These are phyloP conservation scores for Philopotamus ludificatus DNA, from an alignment of 1,140 invertebrate species.

Conservation along the genomic window DNA sequence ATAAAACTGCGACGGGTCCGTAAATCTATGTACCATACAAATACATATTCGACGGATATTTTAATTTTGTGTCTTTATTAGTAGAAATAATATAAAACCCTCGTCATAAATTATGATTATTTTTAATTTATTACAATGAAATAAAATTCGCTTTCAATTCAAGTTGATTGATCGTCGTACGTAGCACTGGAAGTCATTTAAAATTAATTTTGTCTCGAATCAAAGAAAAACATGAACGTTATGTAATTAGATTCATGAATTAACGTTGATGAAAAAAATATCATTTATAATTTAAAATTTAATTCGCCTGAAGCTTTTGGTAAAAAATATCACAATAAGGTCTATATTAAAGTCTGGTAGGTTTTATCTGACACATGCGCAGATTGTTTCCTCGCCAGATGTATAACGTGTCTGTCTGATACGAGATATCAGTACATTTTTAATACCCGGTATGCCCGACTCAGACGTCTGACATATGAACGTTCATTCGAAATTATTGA, in stretches of 20 bases:
- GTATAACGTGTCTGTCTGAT: constrained; percentile 18
- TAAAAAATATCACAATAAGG: too few species aligned
- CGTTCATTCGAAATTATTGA: neutral
- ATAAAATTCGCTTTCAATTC: too few species aligned
- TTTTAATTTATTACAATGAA: too few species aligned
- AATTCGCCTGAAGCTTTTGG: neutral
- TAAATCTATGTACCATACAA: too few species aligned
- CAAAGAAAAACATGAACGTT: neutral
- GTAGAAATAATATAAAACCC: too few species aligned
- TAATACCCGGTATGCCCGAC: neutral
- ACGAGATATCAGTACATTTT: constrained; percentile 28
- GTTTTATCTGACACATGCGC: constrained; percentile 19
- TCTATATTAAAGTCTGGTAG: neutral
- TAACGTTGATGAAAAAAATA: neutral
- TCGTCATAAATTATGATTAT: too few species aligned
- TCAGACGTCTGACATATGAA: neutral
- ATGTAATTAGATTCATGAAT: neutral
- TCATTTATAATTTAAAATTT: neutral
- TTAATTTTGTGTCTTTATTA: too few species aligned
- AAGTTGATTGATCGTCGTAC: neutral
- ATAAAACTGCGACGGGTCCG: too few species aligned
- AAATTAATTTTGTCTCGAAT: neutral
- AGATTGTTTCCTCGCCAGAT: constrained; percentile 12
- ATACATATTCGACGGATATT: too few species aligned
- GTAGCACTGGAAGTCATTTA: too few species aligned